Percentiles rank a stretch among this genome's conserved stretches.
These are phyloP conservation scores for Sitodiplosis mosellana DNA, from an alignment of 1,140 invertebrate species.

Conservation along the genomic window DNA sequence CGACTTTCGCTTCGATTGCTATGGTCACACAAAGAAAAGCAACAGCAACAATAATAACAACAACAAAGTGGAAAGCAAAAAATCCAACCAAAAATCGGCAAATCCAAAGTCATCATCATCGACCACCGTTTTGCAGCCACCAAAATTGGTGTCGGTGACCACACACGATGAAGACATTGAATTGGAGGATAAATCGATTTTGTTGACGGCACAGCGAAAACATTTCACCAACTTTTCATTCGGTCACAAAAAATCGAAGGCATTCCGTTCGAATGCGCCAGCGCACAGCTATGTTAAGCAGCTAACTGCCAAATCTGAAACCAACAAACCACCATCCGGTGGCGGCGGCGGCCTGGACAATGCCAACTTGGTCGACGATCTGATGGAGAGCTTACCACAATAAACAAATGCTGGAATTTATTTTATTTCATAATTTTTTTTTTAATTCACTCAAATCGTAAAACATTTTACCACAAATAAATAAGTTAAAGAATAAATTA, in stretches of 20 bases:
- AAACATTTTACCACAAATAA: too few relatives aligned
- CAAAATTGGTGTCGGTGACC: not conserved
- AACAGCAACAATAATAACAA: constrained; percentile 5
- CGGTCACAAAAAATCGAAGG: not conserved
- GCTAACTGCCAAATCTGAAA: not conserved
- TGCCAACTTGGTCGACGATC: not conserved
- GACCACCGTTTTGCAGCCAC: not conserved
- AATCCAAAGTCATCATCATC: not conserved
- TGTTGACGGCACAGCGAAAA: too few relatives aligned
- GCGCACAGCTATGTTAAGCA: not conserved
- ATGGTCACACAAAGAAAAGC: too few relatives aligned
- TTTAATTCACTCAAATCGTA: too few relatives aligned
- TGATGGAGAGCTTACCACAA: not conserved
- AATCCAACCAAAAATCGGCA: not conserved
- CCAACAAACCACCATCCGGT: not conserved
- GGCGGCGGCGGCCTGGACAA: not conserved
- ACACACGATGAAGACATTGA: too few relatives aligned
- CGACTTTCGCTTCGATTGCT: constrained; percentile 36
- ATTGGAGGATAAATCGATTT: too few relatives aligned
- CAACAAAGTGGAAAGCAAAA: not conserved
- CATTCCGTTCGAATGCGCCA: not conserved
- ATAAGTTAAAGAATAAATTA: too few relatives aligned
- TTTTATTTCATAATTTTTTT: too few relatives aligned
- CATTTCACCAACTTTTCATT: not conserved
- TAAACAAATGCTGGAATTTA: not conserved